Conservation (phyloP, 2,888 invertebrate species). For the Rosalia funebris region DNA sequence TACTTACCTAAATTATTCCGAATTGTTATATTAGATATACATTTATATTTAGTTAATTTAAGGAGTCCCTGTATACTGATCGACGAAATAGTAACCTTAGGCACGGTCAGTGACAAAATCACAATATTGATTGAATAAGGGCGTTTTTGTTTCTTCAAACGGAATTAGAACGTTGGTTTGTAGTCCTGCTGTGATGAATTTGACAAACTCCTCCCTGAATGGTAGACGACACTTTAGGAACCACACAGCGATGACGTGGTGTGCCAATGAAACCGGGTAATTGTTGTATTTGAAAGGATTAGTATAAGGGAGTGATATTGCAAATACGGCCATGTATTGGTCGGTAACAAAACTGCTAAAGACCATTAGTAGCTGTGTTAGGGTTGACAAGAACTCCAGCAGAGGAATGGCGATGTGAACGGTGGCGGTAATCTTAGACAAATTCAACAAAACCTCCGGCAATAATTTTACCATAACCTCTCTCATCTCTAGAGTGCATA, state of each 20-base stretch:
- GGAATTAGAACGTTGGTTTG: constrained; percentile 87
- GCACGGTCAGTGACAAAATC: too few species aligned
- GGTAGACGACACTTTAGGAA: constrained; percentile 93
- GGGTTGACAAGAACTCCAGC: constrained; percentile 91
- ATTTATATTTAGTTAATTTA: too few species aligned
- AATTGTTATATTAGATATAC: too few species aligned
- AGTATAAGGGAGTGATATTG: constrained; percentile 93
- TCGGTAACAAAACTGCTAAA: constrained; percentile 90
- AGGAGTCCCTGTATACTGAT: too few species aligned
- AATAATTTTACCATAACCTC: constrained; percentile 91
- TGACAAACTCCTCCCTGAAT: constrained; percentile 88
- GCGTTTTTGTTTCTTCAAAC: constrained; percentile 80
- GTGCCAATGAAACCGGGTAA: constrained; percentile 94
- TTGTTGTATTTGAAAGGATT: constrained; percentile 97
- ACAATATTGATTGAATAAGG: too few species aligned
- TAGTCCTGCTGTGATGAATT: constrained; percentile 89
- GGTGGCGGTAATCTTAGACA: constrained; percentile 94
- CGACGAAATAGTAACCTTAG: too few species aligned
- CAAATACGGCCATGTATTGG: constrained; percentile 96
- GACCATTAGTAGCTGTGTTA: constrained; percentile 88
- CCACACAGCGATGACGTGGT: constrained; percentile 97
- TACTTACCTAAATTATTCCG: too few species aligned
- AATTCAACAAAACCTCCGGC: constrained; percentile 84
- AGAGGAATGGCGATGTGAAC: constrained; percentile 91
- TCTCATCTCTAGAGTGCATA: constrained; percentile 91